Evolutionary conservation across 2,888 invertebrate genomes (phyloP).

Genomic region (Phalera bucephala): DNA sequence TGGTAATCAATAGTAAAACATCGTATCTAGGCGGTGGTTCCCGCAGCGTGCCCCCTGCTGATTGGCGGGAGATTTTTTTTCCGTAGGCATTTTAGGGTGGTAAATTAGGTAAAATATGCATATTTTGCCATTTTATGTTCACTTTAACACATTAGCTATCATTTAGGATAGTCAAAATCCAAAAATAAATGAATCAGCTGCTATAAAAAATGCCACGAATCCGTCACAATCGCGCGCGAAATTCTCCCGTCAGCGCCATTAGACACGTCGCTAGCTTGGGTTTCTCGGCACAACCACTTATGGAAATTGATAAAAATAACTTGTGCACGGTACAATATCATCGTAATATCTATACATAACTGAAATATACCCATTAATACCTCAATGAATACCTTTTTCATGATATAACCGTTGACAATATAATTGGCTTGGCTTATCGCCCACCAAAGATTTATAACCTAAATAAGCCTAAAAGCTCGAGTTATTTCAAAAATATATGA

Average conservation of each 20-base stretch:
- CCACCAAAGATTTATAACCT: slow-evolving; percentile 77
- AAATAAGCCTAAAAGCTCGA: slow-evolving; percentile 53
- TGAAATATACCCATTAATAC: slow-evolving; percentile 37
- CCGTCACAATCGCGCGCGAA: slow-evolving; percentile 83
- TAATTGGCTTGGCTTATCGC: slow-evolving; percentile 77
- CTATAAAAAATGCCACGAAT: slow-evolving; percentile 81
- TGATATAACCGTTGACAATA: slow-evolving; percentile 53
- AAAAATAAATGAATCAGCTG: slow-evolving; percentile 64
- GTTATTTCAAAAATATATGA: slow-evolving; percentile 23
- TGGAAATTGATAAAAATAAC: slow-evolving; percentile 80
- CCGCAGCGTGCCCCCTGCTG: slow-evolving; percentile 78
- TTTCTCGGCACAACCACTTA: slow-evolving; percentile 75
- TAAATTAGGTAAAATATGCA: slow-evolving; percentile 30
- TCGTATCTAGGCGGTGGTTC: slow-evolving; percentile 42
- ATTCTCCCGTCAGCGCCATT: slow-evolving; percentile 81
- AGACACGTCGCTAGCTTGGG: slow-evolving; percentile 82
- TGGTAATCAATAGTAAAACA: slow-evolving; percentile 38
- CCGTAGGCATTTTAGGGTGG: slow-evolving; percentile 45
- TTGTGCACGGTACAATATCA: slow-evolving; percentile 46
- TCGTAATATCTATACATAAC: slow-evolving; percentile 38
- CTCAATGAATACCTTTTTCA: slow-evolving; percentile 38
- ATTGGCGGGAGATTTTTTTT: slow-evolving; percentile 77
- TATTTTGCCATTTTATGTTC: slow-evolving; percentile 41
- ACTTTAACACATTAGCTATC: slow-evolving; percentile 47
- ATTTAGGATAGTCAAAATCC: slow-evolving; percentile 41